phyloP scores from a whole-genome alignment of 2,797 vertebrate species.

The Pseudopleuronectes americanus region DNA sequence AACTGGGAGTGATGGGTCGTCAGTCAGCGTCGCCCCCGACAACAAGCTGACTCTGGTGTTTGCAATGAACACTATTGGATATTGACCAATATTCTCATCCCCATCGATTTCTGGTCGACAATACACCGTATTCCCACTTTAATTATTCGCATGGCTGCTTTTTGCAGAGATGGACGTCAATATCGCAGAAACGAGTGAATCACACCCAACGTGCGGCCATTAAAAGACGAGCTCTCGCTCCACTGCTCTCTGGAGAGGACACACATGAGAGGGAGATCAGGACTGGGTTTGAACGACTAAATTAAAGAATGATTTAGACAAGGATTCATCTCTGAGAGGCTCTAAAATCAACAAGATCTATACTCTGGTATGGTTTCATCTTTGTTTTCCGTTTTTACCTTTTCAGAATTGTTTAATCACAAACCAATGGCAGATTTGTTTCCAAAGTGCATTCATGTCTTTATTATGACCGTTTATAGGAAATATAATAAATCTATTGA shows the following conservation, averaged over 20 bases:
- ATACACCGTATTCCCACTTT: constrained; percentile 68
- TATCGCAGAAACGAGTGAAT: constrained; percentile 53
- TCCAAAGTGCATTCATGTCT: too few species aligned
- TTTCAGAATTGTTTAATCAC: too few species aligned
- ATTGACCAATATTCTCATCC: constrained; percentile 67
- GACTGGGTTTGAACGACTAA: background rate
- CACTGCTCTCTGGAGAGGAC: constrained; percentile 15
- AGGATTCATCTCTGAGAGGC: background rate
- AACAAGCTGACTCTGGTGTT: constrained; percentile 62
- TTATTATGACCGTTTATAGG: too few species aligned
- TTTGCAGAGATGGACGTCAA: constrained; percentile 64
- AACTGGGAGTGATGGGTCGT: constrained; percentile 7
- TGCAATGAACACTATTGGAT: constrained; percentile 48
- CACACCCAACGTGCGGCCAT: constrained; percentile 29
- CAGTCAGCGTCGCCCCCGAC: constrained; percentile 12
- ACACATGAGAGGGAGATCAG: background rate
- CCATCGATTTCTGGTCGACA: constrained; percentile 73
- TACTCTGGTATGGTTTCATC: too few species aligned
- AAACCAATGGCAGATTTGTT: too few species aligned
- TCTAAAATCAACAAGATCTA: background rate
- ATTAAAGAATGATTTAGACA: too few species aligned
- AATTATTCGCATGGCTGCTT: constrained; percentile 80
- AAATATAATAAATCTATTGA: too few species aligned
- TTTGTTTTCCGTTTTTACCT: too few species aligned
- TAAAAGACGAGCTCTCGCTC: constrained; percentile 24